A percentile compares a stretch with the other conserved stretches of the same genome.
Conservation (phyloP, 2,888 invertebrate species). For the Beris chalybata region DNA sequence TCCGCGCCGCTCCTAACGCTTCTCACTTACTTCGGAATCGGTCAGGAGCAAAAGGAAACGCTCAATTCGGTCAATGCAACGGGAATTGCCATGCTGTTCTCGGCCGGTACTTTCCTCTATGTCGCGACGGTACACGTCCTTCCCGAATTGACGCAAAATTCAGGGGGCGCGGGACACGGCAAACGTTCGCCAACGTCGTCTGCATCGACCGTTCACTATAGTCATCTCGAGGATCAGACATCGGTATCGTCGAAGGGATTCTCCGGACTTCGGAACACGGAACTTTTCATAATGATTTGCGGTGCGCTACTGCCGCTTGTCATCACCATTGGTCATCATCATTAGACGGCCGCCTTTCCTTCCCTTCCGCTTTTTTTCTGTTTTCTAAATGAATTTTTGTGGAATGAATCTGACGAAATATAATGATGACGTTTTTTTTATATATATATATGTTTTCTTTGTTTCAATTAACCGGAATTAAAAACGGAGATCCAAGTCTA, state of each 20-base stretch:
- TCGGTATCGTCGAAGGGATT: constrained; percentile 43
- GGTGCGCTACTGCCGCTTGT: constrained; percentile 88
- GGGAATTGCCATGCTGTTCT: constrained; percentile 96
- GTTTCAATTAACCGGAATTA: too few relatives aligned
- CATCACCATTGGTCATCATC: constrained; percentile 90
- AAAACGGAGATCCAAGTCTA: too few relatives aligned
- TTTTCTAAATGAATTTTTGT: too few relatives aligned
- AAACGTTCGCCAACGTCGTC: constrained; percentile 33
- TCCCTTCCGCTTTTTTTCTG: too few relatives aligned
- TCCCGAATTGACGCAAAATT: constrained; percentile 81
- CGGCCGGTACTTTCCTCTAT: constrained; percentile 97
- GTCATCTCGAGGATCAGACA: constrained; percentile 45
- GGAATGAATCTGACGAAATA: too few relatives aligned
- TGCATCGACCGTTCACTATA: constrained; percentile 42
- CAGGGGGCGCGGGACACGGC: constrained; percentile 52
- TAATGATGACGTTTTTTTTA: too few relatives aligned
- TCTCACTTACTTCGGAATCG: constrained; percentile 90
- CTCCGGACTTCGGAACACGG: constrained; percentile 70
- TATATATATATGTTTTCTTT: too few relatives aligned
- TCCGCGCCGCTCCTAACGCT: constrained; percentile 90
- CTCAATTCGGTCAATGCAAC: constrained; percentile 89
- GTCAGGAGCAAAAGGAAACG: constrained; percentile 89
- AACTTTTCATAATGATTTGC: constrained; percentile 79
- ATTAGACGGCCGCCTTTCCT: too few relatives aligned
- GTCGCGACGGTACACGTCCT: constrained; percentile 98